Evolutionary conservation across 2,797 vertebrate species (phyloP), one percentile per base, ranked within the genome.

Genomic region (Pangasius djambal): DNA sequence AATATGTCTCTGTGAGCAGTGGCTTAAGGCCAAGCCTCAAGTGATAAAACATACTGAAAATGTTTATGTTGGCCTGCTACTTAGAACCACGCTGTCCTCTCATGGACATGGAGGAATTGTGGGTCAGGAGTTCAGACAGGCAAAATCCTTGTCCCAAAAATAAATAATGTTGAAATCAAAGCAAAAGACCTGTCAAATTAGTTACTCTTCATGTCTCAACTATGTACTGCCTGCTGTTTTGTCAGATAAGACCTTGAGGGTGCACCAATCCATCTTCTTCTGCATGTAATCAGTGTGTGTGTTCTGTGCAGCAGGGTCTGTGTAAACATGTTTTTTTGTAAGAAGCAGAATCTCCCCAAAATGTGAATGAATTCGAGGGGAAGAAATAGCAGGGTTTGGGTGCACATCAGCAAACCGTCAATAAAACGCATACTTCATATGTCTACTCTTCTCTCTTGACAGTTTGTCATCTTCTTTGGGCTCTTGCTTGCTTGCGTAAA

Each of bases 41-140:
- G 63, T 88, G 88, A 92, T 90, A 91, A 83, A 88, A 88, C 89
- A 89, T 79, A 82, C 83, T 89, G 87, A 91, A 89, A 91, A 89
- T 92, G 89, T 93, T 92, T 91, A 90, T 83, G 86, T 91, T 91
- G 92, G 91, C 88, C 86, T 77, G 84, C 74, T 90, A 88, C 91
- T 91, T 90, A 87, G 83, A 90, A 90, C 81, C 82, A 88, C 44
- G 81, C 89, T 90, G 88, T 88, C 65, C 10, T 90, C 86, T 67
- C 55, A 77, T 34, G 37, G 44, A 77, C 67, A 57, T 44, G 86
- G 65, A 91, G 57, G 74, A 37, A 87, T 50, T 57, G 50, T 31
- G 8, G 74, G 75, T 89, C 77, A 87, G 48, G 69, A 40, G 69
- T 86, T 74, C 84, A 91, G 28, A 87, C 83, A 90, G 88, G 18